Evolutionary conservation across 2,797 vertebrate species (phyloP).

Genomic region (Prionace glauca): DNA sequence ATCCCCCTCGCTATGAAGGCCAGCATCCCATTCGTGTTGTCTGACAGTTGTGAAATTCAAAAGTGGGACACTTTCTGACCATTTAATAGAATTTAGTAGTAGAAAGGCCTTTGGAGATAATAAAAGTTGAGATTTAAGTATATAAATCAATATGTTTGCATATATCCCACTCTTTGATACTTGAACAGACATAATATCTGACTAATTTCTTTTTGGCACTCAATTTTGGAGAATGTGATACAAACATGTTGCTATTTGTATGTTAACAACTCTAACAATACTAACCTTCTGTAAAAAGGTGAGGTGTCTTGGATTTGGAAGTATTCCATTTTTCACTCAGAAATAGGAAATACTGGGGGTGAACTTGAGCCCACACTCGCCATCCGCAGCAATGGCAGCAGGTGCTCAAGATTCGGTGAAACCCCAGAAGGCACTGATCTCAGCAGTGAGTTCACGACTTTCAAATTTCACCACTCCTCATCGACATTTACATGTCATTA

Average conservation of each 20-base stretch:
- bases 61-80: neutral
- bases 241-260: neutral
- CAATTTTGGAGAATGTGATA: neutral
- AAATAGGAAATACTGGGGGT: neutral
- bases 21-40: too few relatives aligned
- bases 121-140: neutral
- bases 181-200: neutral
- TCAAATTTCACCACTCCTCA: too few relatives aligned
- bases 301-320: neutral
- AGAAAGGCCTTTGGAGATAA: neutral
- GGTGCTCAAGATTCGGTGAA: too few relatives aligned
- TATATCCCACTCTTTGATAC: neutral
- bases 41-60: neutral
- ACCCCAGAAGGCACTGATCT: too few relatives aligned
- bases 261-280: neutral
- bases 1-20: too few relatives aligned
- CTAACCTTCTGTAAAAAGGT: neutral
- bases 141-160: neutral
- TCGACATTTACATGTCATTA: too few relatives aligned
- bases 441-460: too few relatives aligned
- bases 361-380: too few relatives aligned
- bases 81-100: neutral
- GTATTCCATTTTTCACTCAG: neutral
- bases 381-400: too few relatives aligned
- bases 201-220: neutral